phyloP scores from a whole-genome alignment of 2,888 invertebrate species.

The Drosophila dives region DNA sequence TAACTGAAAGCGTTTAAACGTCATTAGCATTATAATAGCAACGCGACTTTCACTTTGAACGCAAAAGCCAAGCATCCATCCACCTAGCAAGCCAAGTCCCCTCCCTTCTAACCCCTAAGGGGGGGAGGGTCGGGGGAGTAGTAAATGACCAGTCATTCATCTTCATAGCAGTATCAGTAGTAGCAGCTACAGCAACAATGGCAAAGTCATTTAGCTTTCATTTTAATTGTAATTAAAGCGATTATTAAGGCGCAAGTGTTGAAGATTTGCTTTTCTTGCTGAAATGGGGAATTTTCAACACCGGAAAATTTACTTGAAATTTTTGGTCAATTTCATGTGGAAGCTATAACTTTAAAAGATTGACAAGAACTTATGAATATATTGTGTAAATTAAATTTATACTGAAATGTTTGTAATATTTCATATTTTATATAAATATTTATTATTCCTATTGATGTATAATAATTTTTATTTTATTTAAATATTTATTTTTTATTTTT shows the following conservation, averaged over 20 bases:
- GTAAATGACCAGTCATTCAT: constrained; percentile 63
- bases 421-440: not conserved
- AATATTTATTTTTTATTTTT: not conserved
- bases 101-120: not conserved
- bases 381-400: not conserved
- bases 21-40: constrained; percentile 75
- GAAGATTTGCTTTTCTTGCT: constrained; percentile 17
- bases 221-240: constrained; percentile 77
- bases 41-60: constrained; percentile 57
- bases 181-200: constrained; percentile 14
- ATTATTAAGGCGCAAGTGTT: constrained; percentile 59
- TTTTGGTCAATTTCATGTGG: not conserved
- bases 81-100: not conserved
- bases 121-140: constrained; percentile 10
- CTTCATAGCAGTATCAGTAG: constrained; percentile 42
- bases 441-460: no score
- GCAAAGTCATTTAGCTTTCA: constrained; percentile 63
- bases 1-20: constrained; percentile 65
- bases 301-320: not conserved
- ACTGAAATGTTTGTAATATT: no score
- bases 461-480: not conserved
- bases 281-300: no score
- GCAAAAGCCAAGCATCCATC: constrained; percentile 12
- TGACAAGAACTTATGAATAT: not conserved
- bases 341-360: not conserved